Evolutionary conservation across 1,140 invertebrate species (phyloP).

Genomic region (Elysia chlorotica): DNA sequence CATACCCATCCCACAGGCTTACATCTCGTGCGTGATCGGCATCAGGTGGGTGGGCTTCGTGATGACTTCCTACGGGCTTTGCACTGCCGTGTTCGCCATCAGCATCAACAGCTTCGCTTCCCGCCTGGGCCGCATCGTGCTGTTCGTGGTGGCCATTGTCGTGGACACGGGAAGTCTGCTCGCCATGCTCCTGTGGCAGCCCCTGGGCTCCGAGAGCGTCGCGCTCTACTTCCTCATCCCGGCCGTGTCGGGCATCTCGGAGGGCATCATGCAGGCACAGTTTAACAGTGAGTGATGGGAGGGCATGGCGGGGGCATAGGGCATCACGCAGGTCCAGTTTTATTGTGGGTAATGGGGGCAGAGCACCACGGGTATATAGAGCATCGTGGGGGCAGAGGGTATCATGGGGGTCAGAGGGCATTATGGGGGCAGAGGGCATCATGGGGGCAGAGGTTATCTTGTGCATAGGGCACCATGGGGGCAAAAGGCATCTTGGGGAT

Average conservation of each 20-base stretch:
- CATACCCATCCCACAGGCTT: slow-evolving; percentile 7
- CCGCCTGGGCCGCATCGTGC: slow-evolving; percentile 2
- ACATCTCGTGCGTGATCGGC: slow-evolving; percentile 24
- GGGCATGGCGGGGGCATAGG: too few relatives aligned
- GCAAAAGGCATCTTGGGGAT: too few relatives aligned
- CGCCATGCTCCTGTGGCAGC: slow-evolving; percentile 22
- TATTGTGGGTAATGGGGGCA: too few relatives aligned
- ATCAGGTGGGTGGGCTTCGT: slow-evolving; percentile 28
- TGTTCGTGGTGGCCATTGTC: slow-evolving; percentile 15
- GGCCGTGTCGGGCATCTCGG: slow-evolving; percentile 20
- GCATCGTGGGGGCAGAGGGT: too few relatives aligned
- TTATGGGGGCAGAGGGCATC: too few relatives aligned
- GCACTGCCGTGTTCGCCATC: slow-evolving; percentile 18
- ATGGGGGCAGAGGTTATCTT: too few relatives aligned
- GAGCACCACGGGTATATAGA: too few relatives aligned
- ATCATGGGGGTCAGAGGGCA: too few relatives aligned
- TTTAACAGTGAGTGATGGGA: slow-evolving; percentile 31
- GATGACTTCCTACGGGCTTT: slow-evolving; percentile 22
- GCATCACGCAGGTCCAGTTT: too few relatives aligned
- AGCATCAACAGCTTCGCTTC: slow-evolving; percentile 17
- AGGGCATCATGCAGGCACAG: slow-evolving; percentile 30
- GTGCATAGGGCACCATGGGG: too few relatives aligned
- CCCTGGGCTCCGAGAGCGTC: neutral
- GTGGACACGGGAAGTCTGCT: slow-evolving; percentile 11
- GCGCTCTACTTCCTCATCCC: slow-evolving; percentile 22